Conservation (phyloP, 2,113 vertebrate species). For the Dunckerocampus dactyliophorus region DNA sequence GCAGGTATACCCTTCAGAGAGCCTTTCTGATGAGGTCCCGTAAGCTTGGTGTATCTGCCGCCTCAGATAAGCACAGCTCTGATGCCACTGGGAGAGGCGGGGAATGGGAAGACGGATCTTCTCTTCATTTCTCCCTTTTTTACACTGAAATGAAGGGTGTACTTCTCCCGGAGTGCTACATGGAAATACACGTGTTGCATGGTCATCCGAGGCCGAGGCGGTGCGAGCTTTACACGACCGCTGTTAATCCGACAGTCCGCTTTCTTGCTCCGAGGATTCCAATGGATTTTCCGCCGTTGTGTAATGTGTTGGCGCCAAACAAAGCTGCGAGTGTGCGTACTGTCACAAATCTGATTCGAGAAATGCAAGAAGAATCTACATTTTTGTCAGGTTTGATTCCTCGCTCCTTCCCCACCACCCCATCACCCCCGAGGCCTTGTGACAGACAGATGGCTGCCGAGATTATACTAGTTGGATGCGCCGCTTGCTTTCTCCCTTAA, state of each 20-base stretch:
- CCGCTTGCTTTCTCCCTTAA: constrained; percentile 51
- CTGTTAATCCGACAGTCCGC: constrained; percentile 30
- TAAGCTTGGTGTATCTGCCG: constrained; percentile 71
- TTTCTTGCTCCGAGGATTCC: constrained; percentile 34
- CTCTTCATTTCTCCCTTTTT: constrained; percentile 41
- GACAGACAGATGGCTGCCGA: constrained; percentile 64
- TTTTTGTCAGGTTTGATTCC: constrained; percentile 53
- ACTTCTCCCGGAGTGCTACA: constrained; percentile 52
- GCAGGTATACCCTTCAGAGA: constrained; percentile 64
- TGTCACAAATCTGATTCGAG: constrained; percentile 32
- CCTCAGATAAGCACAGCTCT: constrained; percentile 70
- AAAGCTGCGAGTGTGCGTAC: constrained; percentile 6
- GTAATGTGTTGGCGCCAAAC: constrained; percentile 37
- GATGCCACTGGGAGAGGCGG: constrained; percentile 52
- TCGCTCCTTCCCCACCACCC: background rate
- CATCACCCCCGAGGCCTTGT: constrained; percentile 31
- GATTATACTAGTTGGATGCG: constrained; percentile 47
- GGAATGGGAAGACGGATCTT: constrained; percentile 38
- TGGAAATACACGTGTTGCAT: constrained; percentile 55
- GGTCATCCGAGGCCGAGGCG: constrained; percentile 34
- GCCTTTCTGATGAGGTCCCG: constrained; percentile 71
- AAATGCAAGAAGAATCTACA: constrained; percentile 45
- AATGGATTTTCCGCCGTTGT: constrained; percentile 25
- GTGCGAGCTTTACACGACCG: constrained; percentile 8
- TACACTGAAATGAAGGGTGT: constrained; percentile 39